A percentile compares a stretch with the other conserved stretches of the same genome.
These are phyloP conservation scores for Hirudo medicinalis DNA, from an alignment of 1,140 invertebrate species.

Conservation along the genomic window DNA sequence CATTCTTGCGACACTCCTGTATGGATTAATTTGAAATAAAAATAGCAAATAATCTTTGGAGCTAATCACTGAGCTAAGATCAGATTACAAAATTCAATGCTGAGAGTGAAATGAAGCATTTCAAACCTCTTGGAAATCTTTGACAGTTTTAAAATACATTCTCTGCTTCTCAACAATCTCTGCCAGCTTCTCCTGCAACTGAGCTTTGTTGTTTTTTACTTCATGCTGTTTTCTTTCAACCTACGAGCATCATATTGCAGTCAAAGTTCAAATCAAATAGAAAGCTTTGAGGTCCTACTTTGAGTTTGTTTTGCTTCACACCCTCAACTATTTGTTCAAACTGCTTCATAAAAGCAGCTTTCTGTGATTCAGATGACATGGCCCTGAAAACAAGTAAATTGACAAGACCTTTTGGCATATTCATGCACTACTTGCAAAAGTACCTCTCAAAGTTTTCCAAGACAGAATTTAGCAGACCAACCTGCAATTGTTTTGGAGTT, in stretches of 20 bases:
- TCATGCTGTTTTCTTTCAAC: slow-evolving; percentile 43
- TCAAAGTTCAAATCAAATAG: slow-evolving; percentile 17
- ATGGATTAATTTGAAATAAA: slow-evolving; percentile 20
- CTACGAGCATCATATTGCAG: slow-evolving; percentile 23
- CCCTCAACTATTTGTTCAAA: slow-evolving; percentile 73
- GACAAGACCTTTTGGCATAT: neutral
- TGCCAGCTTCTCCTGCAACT: slow-evolving; percentile 55
- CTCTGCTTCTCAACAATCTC: slow-evolving; percentile 63
- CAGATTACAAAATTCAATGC: too few species aligned
- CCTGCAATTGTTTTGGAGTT: slow-evolving; percentile 24
- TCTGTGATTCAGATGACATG: slow-evolving; percentile 41
- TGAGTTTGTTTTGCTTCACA: slow-evolving; percentile 63
- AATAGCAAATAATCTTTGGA: too few species aligned
- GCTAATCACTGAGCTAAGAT: too few species aligned
- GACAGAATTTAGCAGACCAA: slow-evolving; percentile 74
- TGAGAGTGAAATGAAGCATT: neutral
- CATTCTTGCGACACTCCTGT: slow-evolving; percentile 37
- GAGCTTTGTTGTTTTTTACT: slow-evolving; percentile 59
- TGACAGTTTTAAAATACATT: slow-evolving; percentile 67
- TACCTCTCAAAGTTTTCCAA: slow-evolving; percentile 80
- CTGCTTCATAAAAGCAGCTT: slow-evolving; percentile 74
- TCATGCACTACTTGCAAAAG: slow-evolving; percentile 32
- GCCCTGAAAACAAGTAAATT: slow-evolving; percentile 32
- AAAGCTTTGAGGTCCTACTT: slow-evolving; percentile 44
- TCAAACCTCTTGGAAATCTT: slow-evolving; percentile 50